These are phyloP conservation scores for Gymnogyps californianus DNA, from an alignment of 2,113 vertebrate genomes.

Conservation along the genomic window DNA sequence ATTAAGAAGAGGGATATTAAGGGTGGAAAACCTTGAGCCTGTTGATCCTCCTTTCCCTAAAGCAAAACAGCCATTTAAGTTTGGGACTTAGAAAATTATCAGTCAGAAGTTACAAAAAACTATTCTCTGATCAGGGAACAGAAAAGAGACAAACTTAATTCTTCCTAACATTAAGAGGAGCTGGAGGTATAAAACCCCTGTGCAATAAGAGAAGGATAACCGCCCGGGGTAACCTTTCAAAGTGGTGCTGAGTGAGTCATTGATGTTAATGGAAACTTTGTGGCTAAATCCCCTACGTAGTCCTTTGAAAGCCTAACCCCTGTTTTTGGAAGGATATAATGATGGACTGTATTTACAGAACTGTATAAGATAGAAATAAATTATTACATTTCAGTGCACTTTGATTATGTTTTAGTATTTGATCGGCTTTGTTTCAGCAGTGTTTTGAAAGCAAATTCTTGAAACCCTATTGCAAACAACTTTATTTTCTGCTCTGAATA, in stretches of 20 bases:
- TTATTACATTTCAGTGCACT: neutral
- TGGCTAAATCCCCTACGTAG: neutral
- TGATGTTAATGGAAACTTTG: conserved; percentile 1
- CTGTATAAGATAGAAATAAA: neutral
- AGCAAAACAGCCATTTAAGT: conserved; percentile 62
- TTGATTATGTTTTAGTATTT: neutral
- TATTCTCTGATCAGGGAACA: conserved; percentile 37
- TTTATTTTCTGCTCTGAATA: neutral
- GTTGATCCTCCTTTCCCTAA: conserved; percentile 66
- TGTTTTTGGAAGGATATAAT: neutral
- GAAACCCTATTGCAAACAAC: neutral
- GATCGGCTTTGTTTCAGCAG: neutral
- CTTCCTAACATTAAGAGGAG: neutral
- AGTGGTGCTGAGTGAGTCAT: conserved; percentile 24
- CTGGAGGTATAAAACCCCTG: neutral
- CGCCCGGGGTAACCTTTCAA: neutral
- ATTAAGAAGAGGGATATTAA: conserved; percentile 20
- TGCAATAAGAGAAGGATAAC: neutral
- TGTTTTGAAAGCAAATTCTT: neutral
- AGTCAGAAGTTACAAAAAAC: conserved; percentile 17
- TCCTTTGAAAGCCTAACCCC: neutral
- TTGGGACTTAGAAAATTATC: conserved; percentile 46
- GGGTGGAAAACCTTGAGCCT: conserved; percentile 41
- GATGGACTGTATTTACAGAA: neutral
- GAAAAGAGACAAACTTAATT: conserved; percentile 38